Evolutionary conservation across 2,888 invertebrate species (phyloP), one percentile per base, ranked within the genome.

Genomic region (Raillietiella orientalis): DNA sequence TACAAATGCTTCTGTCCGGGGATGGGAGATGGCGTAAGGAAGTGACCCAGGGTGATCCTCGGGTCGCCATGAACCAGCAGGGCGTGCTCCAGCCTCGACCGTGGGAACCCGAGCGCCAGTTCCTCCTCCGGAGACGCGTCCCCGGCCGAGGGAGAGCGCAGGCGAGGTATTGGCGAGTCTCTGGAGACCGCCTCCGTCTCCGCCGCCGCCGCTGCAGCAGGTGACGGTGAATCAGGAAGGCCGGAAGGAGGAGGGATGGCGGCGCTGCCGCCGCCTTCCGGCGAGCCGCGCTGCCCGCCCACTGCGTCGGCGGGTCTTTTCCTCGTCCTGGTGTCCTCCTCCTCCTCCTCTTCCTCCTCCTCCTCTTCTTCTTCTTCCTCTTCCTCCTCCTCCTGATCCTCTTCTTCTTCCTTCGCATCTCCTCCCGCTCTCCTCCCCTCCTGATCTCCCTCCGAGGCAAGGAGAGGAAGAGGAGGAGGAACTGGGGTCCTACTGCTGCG

Each of bases 61-160:
- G 70, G 70, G 33, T 59, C 60, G 16, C 35, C 35, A 43, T 72
- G 72, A 38, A 74, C 55, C 40, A 72, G 59, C 36, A 74, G 47
- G 17, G 72, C 72, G 39, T 74, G 72, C 40, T 72, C 72, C 39
- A 74, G 45, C 38, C 72, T 56, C 43, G 71, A 71, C 37, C 72
- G 72, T 36, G 66, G 66, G 16, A 63, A 57, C 32, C 49, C 40
- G 28, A 49, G 38, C 27, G 48, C 47, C 36, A 49, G 37, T 14
- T 29, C 60, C 33, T 67, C 46, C 39, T 67, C 66, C 2, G 65
- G 62, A 32, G 62, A 59, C 30, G 65, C 47, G 28, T 29, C 10
- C 29, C 31, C 4, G 29, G 32, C 14, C 34, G 32, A 12, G 30
- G 29, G n/a, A 30, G 30, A 17, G 17, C 32, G 29, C 17, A 33